Base-by-base conservation (phyloP, 2,797 vertebrate species). In the Ptychadena robeensis region DNA sequence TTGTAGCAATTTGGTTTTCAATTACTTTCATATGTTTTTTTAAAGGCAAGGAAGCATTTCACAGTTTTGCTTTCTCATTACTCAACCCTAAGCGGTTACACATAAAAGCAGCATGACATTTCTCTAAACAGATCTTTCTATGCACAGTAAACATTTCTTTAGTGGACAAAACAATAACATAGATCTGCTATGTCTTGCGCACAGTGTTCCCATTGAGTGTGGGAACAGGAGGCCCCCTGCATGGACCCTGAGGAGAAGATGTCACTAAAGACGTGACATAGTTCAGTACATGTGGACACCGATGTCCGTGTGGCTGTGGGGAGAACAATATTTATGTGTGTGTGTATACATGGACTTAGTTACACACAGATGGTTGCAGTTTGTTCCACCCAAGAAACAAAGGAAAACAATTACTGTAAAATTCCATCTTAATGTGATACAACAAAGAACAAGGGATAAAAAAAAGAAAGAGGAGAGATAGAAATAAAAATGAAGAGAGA, bases 311-410 rank as follows among this genome's bases (percentile, higher is more conserved):
- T 67, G 65, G 32, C 64, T 34, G 31, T 4, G 28, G 28, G 35
- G 0, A 71, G 40, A 27, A 34, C 40, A 67, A 78, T 67, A 78
- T 67, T 53, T 67, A 67, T 78, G 34, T 75, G 57, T 40, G 57
- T 63, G 25, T 73, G 18, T 38, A 28, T 27, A 78, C 38, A 67
- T 11, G 4, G 28, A 1, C 22, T 22, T n/a, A 53, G 67, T 77
- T 40, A 77, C 22, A 38, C 63, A 40, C 59, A 77, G 74, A 77
- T 66, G 74, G 63, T 10, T 31, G 75, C 27, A 5, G 27, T 77
- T 77, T 66, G 30, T 77, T 67, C 38, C 37, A 28, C 63, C 25
- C 9, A 1, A 32, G 61, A 32, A 68, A 66, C 9, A 25, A 65
- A 31, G 30, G 22, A n/a, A 48, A 66, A 68, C 64, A 53, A 53